Percentiles rank a stretch among this genome's conserved stretches.
phyloP scores from a whole-genome alignment of 2,888 invertebrate species.

The Chesias legatella region DNA sequence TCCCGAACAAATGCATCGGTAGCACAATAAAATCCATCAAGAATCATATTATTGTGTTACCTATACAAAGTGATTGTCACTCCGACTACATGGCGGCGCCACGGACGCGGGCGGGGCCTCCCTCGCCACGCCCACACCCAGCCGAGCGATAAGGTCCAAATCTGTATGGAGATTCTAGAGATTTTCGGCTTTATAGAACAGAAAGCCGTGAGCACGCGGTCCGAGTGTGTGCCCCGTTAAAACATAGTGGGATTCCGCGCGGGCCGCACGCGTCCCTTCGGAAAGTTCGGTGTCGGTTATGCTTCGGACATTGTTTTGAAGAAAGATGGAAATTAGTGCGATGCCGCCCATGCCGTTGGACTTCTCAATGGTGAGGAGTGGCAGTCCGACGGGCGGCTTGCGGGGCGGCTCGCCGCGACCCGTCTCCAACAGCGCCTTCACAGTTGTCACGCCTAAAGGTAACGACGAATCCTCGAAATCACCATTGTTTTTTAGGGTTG shows the following conservation, averaged over 20 bases:
- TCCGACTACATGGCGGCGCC: slow-evolving; percentile 68
- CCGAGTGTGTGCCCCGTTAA: slow-evolving; percentile 62
- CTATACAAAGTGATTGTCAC: slow-evolving; percentile 81
- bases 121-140: slow-evolving; percentile 61
- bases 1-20: slow-evolving; percentile 71
- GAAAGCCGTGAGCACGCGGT: slow-evolving; percentile 48
- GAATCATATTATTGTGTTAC: slow-evolving; percentile 80
- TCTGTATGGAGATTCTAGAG: slow-evolving; percentile 63
- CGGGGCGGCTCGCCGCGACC: slow-evolving; percentile 68
- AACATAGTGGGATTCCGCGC: slow-evolving; percentile 64
- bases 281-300: slow-evolving; percentile 39
- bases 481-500: no score
- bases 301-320: slow-evolving; percentile 46
- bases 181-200: slow-evolving; percentile 70
- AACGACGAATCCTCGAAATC: slow-evolving; percentile 38
- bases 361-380: slow-evolving; percentile 82
- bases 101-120: slow-evolving; percentile 59
- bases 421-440: slow-evolving; percentile 81
- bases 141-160: slow-evolving; percentile 71
- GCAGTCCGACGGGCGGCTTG: slow-evolving; percentile 48
- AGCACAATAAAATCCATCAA: slow-evolving; percentile 78
- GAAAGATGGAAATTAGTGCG: slow-evolving; percentile 79
- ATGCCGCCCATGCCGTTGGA: slow-evolving; percentile 84
- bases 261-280: slow-evolving; percentile 59
- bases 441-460: slow-evolving; percentile 85